A percentile compares a stretch with the other conserved stretches of the same genome.
Conservation (phyloP, 30 jellyfish, hydroid and myxozoan species). For the Chironex yamaguchii region DNA sequence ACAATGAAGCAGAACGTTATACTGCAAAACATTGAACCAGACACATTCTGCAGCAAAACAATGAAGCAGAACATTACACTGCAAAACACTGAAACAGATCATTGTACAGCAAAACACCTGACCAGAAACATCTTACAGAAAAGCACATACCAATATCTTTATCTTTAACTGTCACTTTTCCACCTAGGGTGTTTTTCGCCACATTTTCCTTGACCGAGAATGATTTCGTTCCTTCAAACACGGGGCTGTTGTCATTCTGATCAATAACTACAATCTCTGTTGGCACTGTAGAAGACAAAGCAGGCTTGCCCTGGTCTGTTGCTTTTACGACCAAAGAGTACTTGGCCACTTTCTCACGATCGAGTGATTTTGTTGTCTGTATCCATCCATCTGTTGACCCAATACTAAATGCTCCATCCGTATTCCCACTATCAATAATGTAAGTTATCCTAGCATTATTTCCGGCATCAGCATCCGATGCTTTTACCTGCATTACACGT, state of each 20-base stretch:
- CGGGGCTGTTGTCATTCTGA: slow-evolving; percentile 71
- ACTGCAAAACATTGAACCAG: no score
- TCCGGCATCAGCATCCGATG: slow-evolving; percentile 79
- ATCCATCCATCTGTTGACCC: slow-evolving; percentile 59
- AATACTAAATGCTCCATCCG: slow-evolving; percentile 48
- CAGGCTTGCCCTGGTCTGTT: slow-evolving; percentile 53
- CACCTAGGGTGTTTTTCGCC: slow-evolving; percentile 32
- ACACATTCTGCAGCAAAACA: no score
- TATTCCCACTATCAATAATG: slow-evolving; percentile 44
- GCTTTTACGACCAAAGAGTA: slow-evolving; percentile 48
- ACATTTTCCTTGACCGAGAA: slow-evolving; percentile 65
- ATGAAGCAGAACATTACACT: no score
- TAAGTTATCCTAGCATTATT: slow-evolving; percentile 54
- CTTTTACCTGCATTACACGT: slow-evolving; percentile 36
- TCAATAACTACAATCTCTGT: slow-evolving; percentile 55
- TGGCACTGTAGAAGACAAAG: not conserved
- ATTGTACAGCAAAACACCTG: no score
- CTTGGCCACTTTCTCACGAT: slow-evolving; percentile 35
- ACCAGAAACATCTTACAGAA: no score
- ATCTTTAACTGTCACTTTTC: slow-evolving; percentile 52
- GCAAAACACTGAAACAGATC: no score
- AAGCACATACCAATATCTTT: slow-evolving; percentile 52
- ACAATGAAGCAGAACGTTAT: no score
- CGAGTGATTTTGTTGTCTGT: slow-evolving; percentile 31
- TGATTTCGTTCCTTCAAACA: slow-evolving; percentile 26